Conservation (phyloP, 2,797 vertebrate genomes). For the Manis crassicaudata region DNA sequence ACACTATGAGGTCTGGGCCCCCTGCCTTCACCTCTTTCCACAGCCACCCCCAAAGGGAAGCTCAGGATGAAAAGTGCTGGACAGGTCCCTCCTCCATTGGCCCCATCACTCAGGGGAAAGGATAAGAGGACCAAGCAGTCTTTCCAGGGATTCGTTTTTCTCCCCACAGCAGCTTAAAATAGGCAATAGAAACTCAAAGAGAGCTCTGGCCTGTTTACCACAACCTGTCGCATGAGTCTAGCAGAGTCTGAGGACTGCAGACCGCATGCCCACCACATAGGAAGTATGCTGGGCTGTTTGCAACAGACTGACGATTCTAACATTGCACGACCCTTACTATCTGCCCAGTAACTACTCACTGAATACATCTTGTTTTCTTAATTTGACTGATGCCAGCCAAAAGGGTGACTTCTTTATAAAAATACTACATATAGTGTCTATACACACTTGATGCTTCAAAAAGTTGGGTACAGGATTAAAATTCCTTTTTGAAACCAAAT, state of each 20-base stretch:
- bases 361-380: neutral
- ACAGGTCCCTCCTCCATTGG: neutral
- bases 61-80: neutral
- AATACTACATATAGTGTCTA: neutral
- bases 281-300: neutral
- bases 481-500: neutral
- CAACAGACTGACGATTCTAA: neutral
- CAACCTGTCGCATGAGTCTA: neutral
- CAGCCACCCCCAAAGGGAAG: neutral
- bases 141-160: neutral
- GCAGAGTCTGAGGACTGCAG: neutral
- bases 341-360: neutral
- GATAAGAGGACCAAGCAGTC: neutral
- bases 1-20: neutral
- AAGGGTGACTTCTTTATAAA: conserved; percentile 26
- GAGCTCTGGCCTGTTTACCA: neutral
- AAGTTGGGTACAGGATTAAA: neutral
- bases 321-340: neutral
- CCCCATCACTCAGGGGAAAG: neutral
- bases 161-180: neutral
- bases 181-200: neutral
- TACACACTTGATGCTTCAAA: neutral
- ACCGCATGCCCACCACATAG: neutral
- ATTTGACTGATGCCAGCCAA: neutral
- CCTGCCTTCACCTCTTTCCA: neutral